These are phyloP conservation scores for Choristoneura rosaceana DNA, from an alignment of 2,888 invertebrate species.

Conservation along the genomic window DNA sequence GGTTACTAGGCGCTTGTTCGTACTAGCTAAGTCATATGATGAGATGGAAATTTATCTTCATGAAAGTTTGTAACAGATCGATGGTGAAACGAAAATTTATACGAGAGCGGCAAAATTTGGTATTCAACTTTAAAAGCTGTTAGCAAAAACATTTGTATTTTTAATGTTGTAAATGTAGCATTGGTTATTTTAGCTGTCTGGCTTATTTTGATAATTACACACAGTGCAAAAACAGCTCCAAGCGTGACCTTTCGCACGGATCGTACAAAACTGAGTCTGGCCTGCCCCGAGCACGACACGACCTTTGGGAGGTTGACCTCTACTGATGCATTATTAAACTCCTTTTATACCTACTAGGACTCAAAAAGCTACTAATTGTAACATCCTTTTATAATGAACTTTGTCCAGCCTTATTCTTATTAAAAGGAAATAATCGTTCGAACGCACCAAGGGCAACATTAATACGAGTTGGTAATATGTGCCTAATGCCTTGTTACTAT, in stretches of 20 bases:
- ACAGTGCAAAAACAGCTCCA: constrained; percentile 56
- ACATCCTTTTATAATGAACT: background rate
- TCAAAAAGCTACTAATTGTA: constrained; percentile 9
- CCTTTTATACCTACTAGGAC: constrained; percentile 51
- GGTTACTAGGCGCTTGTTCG: constrained; percentile 13
- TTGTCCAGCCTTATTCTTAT: background rate
- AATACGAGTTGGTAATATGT: background rate
- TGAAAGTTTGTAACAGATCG: background rate
- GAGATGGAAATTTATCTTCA: constrained; percentile 5
- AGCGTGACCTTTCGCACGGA: constrained; percentile 67
- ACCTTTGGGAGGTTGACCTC: constrained; percentile 68
- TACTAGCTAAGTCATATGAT: constrained; percentile 9
- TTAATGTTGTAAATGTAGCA: background rate
- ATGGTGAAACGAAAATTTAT: background rate
- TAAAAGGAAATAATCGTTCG: background rate
- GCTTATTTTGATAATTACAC: constrained; percentile 17
- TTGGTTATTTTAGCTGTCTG: constrained; percentile 6
- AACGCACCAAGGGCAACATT: background rate
- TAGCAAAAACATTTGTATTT: background rate
- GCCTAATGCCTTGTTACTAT: background rate
- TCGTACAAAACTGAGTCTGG: constrained; percentile 65
- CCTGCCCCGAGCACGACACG: constrained; percentile 64
- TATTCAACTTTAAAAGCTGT: background rate
- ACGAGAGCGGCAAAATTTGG: background rate
- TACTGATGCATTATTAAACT: constrained; percentile 70